Conservation (phyloP, 2,888 invertebrate species). For the Panzeria rudis region DNA sequence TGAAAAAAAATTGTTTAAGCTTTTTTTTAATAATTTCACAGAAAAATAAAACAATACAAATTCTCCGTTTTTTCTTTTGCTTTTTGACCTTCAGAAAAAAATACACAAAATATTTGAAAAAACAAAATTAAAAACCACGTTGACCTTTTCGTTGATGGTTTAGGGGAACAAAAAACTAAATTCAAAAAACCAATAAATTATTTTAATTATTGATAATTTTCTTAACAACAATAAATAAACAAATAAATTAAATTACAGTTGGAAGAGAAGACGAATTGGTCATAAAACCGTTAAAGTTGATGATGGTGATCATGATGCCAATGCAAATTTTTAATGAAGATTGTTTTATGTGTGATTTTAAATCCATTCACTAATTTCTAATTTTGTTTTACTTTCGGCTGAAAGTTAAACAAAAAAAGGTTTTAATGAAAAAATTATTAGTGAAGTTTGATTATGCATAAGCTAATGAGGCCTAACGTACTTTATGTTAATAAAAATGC, state of each 20-base stretch:
- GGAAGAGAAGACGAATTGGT: conserved; percentile 8
- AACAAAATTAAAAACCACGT: conserved; percentile 5
- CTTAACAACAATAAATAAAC: conserved; percentile 16
- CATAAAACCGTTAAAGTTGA: background rate
- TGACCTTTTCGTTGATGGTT: conserved; percentile 54
- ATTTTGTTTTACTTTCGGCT: background rate
- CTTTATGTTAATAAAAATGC: no score
- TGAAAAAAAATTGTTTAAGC: background rate
- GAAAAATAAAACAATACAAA: conserved; percentile 15
- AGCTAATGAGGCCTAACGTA: no score
- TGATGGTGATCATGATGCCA: background rate
- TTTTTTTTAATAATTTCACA: conserved; percentile 1
- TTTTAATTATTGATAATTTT: conserved; percentile 60
- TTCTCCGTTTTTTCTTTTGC: conserved; percentile 8
- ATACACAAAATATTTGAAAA: background rate
- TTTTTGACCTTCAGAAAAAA: conserved; percentile 46
- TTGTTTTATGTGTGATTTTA: conserved; percentile 17
- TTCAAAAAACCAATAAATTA: conserved; percentile 49
- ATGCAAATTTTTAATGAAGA: conserved; percentile 37
- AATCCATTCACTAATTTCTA: background rate
- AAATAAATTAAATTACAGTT: conserved; percentile 29
- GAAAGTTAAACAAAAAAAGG: background rate
- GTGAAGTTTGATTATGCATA: no score
- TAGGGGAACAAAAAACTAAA: background rate
- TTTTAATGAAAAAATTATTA: no score